Conservation (phyloP, 2,113 vertebrate species). For the Cephalopterus ornatus region DNA sequence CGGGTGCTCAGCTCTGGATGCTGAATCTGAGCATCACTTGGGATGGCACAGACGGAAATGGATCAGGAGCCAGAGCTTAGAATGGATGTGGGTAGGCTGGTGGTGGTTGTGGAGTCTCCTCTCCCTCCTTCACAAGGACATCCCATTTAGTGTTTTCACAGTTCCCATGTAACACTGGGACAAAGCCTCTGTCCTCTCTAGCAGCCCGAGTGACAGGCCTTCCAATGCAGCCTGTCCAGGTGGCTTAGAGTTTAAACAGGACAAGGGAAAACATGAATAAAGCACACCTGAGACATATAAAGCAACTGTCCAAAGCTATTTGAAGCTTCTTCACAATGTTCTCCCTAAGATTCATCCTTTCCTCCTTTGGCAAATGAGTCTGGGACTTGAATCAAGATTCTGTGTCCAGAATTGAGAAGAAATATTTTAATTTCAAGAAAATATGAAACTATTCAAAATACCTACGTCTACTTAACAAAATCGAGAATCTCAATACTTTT, state of each 20-base stretch:
- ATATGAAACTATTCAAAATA: neutral
- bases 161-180: neutral
- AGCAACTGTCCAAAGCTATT: neutral
- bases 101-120: neutral
- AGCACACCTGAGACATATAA: neutral
- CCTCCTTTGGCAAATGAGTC: neutral
- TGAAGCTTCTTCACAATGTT: neutral
- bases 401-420: neutral
- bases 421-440: neutral
- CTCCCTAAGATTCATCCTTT: neutral
- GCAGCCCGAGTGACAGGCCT: neutral
- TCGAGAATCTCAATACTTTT: neutral
- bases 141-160: neutral
- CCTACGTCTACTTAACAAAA: neutral
- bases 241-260: neutral
- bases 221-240: neutral
- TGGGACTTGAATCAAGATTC: neutral
- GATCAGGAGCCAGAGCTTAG: neutral
- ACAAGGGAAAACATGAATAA: neutral
- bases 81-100: accelerated
- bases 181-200: neutral
- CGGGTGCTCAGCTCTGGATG: neutral
- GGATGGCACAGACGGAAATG: neutral
- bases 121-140: neutral
- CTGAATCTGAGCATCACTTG: neutral